Conservation (phyloP, 2,797 vertebrate species). For the Paedocypris micromegethes region DNA sequence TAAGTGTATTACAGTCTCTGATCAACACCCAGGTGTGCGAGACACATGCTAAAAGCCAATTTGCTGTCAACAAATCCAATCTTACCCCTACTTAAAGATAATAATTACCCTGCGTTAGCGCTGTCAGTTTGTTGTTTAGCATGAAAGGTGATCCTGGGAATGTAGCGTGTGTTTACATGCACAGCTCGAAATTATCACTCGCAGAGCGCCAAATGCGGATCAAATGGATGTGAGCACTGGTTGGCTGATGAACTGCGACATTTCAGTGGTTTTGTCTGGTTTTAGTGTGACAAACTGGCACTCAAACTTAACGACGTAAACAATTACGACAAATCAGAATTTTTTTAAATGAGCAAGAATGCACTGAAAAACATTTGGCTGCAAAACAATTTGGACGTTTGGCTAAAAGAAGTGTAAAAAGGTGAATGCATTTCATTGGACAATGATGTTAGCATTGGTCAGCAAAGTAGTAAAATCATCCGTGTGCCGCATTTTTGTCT, state of each 20-base stretch:
- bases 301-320: too few relatives aligned
- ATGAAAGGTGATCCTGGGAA: conserved; percentile 30
- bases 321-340: too few relatives aligned
- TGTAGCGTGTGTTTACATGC: conserved; percentile 15
- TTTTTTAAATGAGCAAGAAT: too few relatives aligned
- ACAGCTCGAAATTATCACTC: conserved; percentile 15
- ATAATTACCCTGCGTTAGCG: conserved; percentile 58
- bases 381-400: too few relatives aligned
- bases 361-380: too few relatives aligned
- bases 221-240: neutral
- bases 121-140: conserved; percentile 51
- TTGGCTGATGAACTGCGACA: neutral
- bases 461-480: too few relatives aligned
- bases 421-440: too few relatives aligned
- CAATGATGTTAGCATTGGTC: too few relatives aligned
- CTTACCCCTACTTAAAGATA: conserved; percentile 65
- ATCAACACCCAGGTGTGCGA: conserved; percentile 59
- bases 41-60: conserved; percentile 56
- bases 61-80: conserved; percentile 63
- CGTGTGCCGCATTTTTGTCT: too few relatives aligned
- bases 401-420: too few relatives aligned
- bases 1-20: conserved; percentile 55
- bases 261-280: neutral
- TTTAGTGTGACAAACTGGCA: neutral
- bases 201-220: neutral